Evolutionary conservation across 1,140 invertebrate species (phyloP).

Genomic region (Drosophila aff.): DNA sequence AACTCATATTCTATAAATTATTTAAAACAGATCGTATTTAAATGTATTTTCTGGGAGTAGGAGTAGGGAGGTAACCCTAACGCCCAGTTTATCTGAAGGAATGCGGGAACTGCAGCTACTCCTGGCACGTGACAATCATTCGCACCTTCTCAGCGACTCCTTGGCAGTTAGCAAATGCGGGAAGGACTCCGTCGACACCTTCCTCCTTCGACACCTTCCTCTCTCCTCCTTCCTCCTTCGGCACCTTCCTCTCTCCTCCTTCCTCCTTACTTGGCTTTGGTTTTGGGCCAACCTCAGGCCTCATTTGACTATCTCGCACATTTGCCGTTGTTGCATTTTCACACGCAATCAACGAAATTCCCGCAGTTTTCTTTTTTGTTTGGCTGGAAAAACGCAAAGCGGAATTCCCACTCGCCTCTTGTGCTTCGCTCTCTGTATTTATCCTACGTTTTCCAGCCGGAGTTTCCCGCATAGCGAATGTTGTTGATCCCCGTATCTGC

Average conservation of each 20-base stretch:
- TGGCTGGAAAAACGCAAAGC: slow-evolving; percentile 16
- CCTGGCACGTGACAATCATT: slow-evolving; percentile 34
- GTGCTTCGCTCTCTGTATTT: background rate
- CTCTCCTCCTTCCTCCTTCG: background rate
- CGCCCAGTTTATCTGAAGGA: background rate
- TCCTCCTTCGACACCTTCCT: background rate
- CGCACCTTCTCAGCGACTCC: background rate
- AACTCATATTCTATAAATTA: too few species aligned
- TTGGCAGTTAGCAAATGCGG: background rate
- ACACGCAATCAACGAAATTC: slow-evolving; percentile 61
- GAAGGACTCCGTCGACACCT: background rate
- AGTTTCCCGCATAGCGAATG: slow-evolving; percentile 25
- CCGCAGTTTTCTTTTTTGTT: slow-evolving; percentile 22
- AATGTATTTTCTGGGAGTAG: too few species aligned
- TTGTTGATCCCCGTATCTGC: slow-evolving; percentile 23
- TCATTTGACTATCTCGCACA: slow-evolving; percentile 48
- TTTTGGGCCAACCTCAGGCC: slow-evolving; percentile 15
- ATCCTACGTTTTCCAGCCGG: slow-evolving; percentile 4
- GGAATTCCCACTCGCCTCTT: slow-evolving; percentile 39
- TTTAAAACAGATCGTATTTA: too few species aligned
- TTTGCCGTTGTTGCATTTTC: slow-evolving; percentile 52
- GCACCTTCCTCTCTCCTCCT: background rate
- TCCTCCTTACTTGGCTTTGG: slow-evolving; percentile 10
- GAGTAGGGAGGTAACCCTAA: background rate
- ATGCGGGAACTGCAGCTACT: background rate